Evolutionary conservation across 2,888 invertebrate genomes (phyloP).

Genomic region (Laothoe populi): DNA sequence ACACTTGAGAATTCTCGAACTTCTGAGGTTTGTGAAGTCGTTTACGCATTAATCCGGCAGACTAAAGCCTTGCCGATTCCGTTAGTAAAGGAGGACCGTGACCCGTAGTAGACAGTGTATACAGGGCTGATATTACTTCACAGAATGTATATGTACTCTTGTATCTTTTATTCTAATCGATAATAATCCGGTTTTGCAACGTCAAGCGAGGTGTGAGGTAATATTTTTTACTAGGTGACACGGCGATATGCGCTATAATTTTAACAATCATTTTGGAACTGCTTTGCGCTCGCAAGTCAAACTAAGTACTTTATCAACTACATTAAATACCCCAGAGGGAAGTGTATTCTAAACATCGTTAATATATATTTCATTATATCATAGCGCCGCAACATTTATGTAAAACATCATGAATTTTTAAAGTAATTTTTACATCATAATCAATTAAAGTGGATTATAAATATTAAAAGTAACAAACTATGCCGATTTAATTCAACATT

Average conservation of each 20-base stretch:
- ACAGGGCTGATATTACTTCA: too few relatives aligned
- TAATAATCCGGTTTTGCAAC: neutral
- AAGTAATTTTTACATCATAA: constrained; percentile 10
- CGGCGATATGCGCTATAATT: too few relatives aligned
- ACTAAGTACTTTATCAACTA: too few relatives aligned
- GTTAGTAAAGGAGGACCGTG: too few relatives aligned
- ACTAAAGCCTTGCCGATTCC: too few relatives aligned
- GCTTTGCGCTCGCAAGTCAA: too few relatives aligned
- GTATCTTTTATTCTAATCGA: neutral
- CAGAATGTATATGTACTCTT: too few relatives aligned
- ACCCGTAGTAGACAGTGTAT: too few relatives aligned
- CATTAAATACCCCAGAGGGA: neutral
- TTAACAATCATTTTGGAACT: neutral
- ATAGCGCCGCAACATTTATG: neutral
- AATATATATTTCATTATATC: neutral
- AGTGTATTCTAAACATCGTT: neutral
- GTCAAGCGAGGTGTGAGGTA: neutral
- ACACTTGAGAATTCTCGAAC: too few relatives aligned
- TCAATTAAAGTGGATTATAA: constrained; percentile 4
- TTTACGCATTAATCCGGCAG: too few relatives aligned
- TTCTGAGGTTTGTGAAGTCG: too few relatives aligned
- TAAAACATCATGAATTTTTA: neutral
- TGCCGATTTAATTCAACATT: constrained; percentile 28
- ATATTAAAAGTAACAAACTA: constrained; percentile 12
- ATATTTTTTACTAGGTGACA: neutral